These are phyloP conservation scores for Pachyramphus minor DNA, from an alignment of 2,113 vertebrate genomes.

Conservation along the genomic window DNA sequence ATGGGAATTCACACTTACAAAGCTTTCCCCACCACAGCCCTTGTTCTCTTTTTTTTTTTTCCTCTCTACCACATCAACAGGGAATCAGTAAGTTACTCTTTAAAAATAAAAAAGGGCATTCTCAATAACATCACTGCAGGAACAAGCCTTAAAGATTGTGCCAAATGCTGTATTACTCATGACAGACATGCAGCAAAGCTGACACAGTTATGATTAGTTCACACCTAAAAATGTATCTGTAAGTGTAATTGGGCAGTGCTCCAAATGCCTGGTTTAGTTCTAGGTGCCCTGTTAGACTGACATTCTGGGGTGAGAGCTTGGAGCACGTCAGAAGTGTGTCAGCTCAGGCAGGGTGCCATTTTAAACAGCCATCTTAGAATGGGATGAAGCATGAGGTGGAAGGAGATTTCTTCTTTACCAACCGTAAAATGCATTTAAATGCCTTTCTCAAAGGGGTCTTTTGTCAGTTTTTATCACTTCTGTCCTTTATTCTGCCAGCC, in stretches of 20 bases:
- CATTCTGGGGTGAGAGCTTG: neutral
- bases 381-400: fast-evolving
- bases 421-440: neutral
- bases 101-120: neutral
- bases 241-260: neutral
- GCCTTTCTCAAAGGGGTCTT: neutral
- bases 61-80: neutral
- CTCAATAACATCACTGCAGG: neutral
- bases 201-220: neutral
- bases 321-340: neutral
- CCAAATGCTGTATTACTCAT: neutral
- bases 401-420: neutral
- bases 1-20: neutral
- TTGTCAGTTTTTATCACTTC: neutral
- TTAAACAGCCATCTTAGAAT: neutral
- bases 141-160: neutral
- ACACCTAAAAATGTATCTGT: neutral
- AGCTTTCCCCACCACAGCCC: neutral
- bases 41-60: neutral
- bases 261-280: neutral
- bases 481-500: neutral
- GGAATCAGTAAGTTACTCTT: neutral
- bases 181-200: neutral
- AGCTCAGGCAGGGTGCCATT: neutral
- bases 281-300: neutral